Base-by-base conservation (phyloP, 2,888 invertebrate species). In the Meteorus cinctellus region DNA sequence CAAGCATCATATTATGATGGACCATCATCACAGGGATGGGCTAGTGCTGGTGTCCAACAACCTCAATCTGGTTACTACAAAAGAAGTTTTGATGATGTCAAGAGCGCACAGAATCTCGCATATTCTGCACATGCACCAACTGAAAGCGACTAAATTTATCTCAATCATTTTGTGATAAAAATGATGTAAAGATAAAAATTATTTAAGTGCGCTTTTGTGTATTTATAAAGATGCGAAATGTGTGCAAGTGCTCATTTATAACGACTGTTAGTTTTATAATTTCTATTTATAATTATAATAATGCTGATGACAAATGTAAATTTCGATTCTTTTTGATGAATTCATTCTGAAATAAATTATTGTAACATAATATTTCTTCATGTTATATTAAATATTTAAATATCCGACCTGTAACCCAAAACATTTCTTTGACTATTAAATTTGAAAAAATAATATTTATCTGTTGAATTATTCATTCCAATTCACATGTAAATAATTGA, bases 31-130 rank as follows among this genome's bases (percentile, higher is more conserved):
- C 85, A 82, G 71, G 84, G 83, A 8, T 88, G 88, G 88, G 65
- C 83, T 6, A 91, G 91, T 14, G 90, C 91, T 75, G 87, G 81
- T 1, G 80, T 70, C 8, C 78, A 67, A 10, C 85, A 82, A 62
- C 72, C 80, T 1, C 86, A 86, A 59, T 86, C 86, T 41, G 88
- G 88, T 27, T 90, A 89, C 81, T 90, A 89, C 88, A 87, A 89
- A 70, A 86, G 91, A 31, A 90, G 90, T 82, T 88, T 90, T 81
- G 90, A 87, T 90, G 90, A 72, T 89, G 92, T 92, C 90, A 90
- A 75, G 89, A 74, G 91, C 71, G 93, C 93, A 6, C 95, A 95
- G 80, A 92, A 94, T 77, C 85, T 95, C 84, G 95, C 95, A 4
- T 96, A 95, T 86, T 92, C 93, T 75, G 92, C 92, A 3, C 95